These are phyloP conservation scores for Danio albolineatus DNA, from an alignment of 2,797 vertebrate genomes.

Conservation along the genomic window DNA sequence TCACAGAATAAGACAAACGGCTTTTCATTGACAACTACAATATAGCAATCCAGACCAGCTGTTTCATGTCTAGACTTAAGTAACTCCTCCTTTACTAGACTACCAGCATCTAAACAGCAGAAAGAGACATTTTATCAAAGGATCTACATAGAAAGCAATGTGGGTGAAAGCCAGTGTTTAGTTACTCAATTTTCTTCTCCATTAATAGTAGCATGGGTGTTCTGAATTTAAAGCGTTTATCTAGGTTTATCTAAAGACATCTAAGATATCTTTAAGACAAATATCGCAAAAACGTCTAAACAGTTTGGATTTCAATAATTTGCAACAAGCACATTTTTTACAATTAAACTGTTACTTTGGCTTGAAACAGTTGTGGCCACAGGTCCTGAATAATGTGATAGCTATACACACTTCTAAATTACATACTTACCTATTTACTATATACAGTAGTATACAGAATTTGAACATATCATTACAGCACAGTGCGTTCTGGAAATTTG, in stretches of 20 bases:
- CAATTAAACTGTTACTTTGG: too few relatives aligned
- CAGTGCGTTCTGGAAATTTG: too few relatives aligned
- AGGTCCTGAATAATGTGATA: not conserved
- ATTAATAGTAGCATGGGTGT: not conserved
- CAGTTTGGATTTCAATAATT: not conserved
- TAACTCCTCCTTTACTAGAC: not conserved
- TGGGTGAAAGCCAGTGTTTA: not conserved
- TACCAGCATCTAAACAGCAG: constrained; percentile 1
- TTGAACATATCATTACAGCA: too few relatives aligned
- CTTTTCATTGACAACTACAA: not conserved
- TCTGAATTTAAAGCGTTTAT: not conserved
- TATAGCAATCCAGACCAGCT: not conserved
- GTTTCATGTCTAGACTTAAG: not conserved
- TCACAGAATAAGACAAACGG: not conserved
- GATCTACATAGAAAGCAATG: not conserved
- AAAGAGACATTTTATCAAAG: not conserved
- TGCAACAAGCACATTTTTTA: not conserved
- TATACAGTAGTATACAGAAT: too few relatives aligned
- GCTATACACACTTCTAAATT: too few relatives aligned
- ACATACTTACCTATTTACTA: too few relatives aligned
- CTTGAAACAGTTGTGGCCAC: too few relatives aligned
- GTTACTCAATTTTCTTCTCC: not conserved
- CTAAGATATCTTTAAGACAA: too few relatives aligned
- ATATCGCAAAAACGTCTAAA: not conserved
- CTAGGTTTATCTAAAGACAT: not conserved